Evolutionary conservation across 2,888 invertebrate species (phyloP).

Genomic region (Ochropleura leucogaster): DNA sequence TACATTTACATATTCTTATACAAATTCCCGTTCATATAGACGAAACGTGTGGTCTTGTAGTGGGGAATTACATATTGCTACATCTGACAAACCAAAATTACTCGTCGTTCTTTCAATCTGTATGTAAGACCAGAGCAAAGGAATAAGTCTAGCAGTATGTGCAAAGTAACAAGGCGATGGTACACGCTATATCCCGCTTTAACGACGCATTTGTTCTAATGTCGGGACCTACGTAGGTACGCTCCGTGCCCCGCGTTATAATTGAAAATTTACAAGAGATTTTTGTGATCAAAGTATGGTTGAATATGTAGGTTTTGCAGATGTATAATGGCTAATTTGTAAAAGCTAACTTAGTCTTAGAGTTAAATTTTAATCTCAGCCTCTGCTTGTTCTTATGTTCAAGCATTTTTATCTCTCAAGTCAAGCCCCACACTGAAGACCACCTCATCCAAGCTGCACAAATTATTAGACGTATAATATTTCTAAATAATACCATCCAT

Average conservation of each 20-base stretch:
- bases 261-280: constrained; percentile 50
- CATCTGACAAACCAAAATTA: constrained; percentile 8
- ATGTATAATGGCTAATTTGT: background rate
- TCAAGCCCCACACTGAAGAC: constrained; percentile 12
- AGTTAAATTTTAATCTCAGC: too few relatives aligned
- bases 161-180: constrained; percentile 70
- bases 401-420: background rate
- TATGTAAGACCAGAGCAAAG: constrained; percentile 63
- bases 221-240: constrained; percentile 61
- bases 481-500: constrained; percentile 45
- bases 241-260: constrained; percentile 42
- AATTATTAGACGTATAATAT: constrained; percentile 51
- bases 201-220: constrained; percentile 80
- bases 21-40: background rate
- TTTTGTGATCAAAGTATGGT: background rate
- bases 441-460: background rate
- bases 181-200: constrained; percentile 74
- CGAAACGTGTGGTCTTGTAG: background rate
- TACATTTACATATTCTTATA: background rate
- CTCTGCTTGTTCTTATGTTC: background rate
- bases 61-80: background rate
- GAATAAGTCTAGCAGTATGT: constrained; percentile 70
- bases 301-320: background rate
- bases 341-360: too few relatives aligned
- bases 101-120: constrained; percentile 28